Percentiles rank a stretch among this genome's conserved stretches.
Evolutionary conservation across 2,888 invertebrate species (phyloP).

Genomic region (Icerya purchasi): DNA sequence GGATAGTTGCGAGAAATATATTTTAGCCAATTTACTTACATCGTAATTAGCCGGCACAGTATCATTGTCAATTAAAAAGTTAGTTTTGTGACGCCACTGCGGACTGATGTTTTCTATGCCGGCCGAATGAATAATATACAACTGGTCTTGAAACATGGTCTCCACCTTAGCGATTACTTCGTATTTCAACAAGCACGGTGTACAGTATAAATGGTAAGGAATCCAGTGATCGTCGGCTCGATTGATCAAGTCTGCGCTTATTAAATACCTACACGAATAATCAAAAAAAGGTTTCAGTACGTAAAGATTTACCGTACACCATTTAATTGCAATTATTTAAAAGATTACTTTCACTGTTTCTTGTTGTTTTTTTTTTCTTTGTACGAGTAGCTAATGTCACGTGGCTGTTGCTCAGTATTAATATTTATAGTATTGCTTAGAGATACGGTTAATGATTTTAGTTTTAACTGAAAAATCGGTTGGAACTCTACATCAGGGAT

Average conservation of each 20-base stretch:
- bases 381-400: too few relatives aligned
- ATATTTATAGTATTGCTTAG: too few relatives aligned
- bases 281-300: too few relatives aligned
- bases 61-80: constrained; percentile 3
- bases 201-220: constrained; percentile 32
- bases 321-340: too few relatives aligned
- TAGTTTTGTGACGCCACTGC: constrained; percentile 25
- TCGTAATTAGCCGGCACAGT: constrained; percentile 15
- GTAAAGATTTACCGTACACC: too few relatives aligned
- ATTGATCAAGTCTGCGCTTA: constrained; percentile 26
- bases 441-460: too few relatives aligned
- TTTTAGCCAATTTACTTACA: constrained; percentile 22
- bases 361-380: too few relatives aligned
- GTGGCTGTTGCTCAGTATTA: too few relatives aligned
- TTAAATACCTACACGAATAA: constrained; percentile 22
- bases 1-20: constrained; percentile 28
- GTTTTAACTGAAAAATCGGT: too few relatives aligned
- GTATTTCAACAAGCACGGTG: constrained; percentile 33
- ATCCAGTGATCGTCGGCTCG: constrained; percentile 36
- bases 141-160: constrained; percentile 31
- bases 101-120: constrained; percentile 23
- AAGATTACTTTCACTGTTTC: too few relatives aligned
- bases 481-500: too few relatives aligned
- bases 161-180: constrained; percentile 35
- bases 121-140: constrained; percentile 25